Evolutionary conservation across 2,888 invertebrate genomes (phyloP), one percentile per base, ranked within the genome.

Genomic region (Adineta ricciae): DNA sequence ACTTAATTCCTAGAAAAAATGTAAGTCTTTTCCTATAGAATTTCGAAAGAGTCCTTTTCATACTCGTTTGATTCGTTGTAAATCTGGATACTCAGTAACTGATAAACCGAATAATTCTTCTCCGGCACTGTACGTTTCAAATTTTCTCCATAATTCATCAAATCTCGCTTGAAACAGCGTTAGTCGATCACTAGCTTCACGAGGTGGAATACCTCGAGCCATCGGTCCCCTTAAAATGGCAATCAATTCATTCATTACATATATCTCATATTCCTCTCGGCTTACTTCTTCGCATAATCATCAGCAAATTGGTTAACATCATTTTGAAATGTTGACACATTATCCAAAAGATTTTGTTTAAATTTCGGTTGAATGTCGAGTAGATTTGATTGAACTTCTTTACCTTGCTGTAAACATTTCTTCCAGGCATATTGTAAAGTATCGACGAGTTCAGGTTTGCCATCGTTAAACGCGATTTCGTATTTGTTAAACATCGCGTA

Each of bases 61-160:
- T 36, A 84, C 84, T 64, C 84, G 93, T 84, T 86, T 86, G 86
- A 97, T 97, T 89, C 96, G 95, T 9, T 94, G 95, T 87, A 97
- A 92, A 89, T 96, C 96, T 0, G 96, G 96, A 90, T 97, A 97
- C 89, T 97, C 96, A 0, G 96, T 96, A 87, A 94, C 94, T 0
- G 95, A 94, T 84, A 97, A 91, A 3, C 97, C 97, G 90, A 97
- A 97, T 27, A 97, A 92, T 90, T 97, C 96, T 90, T 97, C 96
- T 0, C 97, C 97, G 88, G 94, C 96, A 89, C 95, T 95, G 90
- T 96, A 97, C 0, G 96, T 95, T 90, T 95, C 94, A 84, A 96
- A 92, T 89, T 96, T 95, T 83, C 96, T 93, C 96, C 96, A 97
- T 93, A 97, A 94, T 4, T 96, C 96, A 89, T 97, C 97, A 90